Conservation (phyloP, 2,797 vertebrate genomes). For the Argentina silus region DNA sequence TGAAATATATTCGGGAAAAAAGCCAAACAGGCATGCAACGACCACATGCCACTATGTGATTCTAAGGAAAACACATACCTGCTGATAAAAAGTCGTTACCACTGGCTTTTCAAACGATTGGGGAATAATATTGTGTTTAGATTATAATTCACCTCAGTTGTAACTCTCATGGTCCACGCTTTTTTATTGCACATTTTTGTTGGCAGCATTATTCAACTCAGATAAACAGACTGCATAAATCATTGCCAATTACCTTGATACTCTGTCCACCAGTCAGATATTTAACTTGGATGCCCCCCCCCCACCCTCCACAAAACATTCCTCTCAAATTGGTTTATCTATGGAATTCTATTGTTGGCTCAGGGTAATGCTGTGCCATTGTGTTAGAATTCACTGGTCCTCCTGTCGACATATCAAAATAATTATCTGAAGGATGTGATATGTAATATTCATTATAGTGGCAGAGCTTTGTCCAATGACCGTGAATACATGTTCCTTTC, state of each 20-base stretch:
- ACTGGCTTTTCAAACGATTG: not conserved
- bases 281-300: conserved; percentile 39
- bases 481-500: conserved; percentile 52
- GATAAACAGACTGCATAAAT: conserved; percentile 6
- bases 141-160: not conserved
- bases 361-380: conserved; percentile 50
- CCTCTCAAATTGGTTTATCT: conserved; percentile 53
- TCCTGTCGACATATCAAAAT: conserved; percentile 55
- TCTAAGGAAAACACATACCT: not conserved
- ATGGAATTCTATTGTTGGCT: conserved; percentile 52
- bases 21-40: not conserved
- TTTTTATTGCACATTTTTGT: not conserved
- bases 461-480: conserved; percentile 49
- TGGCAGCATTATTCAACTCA: not conserved
- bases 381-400: conserved; percentile 37
- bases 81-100: not conserved
- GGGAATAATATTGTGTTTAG: conserved; percentile 2
- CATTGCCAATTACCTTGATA: not conserved
- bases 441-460: conserved; percentile 52
- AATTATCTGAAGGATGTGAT: conserved; percentile 41
- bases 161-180: not conserved
- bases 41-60: not conserved
- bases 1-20: not conserved
- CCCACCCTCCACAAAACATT: conserved; percentile 49
- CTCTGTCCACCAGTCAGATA: conserved; percentile 41